Base-by-base conservation (phyloP, 2,888 invertebrate species). In the Hipparchia sbordonii region DNA sequence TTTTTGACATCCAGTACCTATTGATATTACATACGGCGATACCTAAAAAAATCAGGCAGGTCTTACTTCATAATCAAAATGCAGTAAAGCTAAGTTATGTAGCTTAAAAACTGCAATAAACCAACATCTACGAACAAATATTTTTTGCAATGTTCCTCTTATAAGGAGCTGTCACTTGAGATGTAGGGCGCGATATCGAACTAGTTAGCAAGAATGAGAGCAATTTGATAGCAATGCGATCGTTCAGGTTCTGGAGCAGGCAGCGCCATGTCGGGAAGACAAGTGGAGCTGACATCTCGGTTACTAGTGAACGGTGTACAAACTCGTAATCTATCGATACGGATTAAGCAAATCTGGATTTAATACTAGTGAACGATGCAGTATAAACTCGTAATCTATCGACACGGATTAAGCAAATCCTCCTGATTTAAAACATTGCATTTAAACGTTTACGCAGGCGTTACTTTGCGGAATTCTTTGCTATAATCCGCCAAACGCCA, bases 151-250 rank as follows among this genome's bases (percentile, higher is more conserved):
- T 51, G 10, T 51, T 51, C 3, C 2, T n/a, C n/a, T 54, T 56
- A 56, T 13, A 23, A 23, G 13, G 7, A 13, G 56, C 54, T 54
- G 54, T 13, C n/a, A 54, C 23, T n/a, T 13, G 6, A 54, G 12
- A 56, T 33, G 66, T 66, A 10, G 52, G 39, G 66, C 66, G 51
- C 66, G 12, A 51, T 66, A 66, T 23, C 54, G 66, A 66, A 54
- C 54, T 66, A 66, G 66, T 66, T 66, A 12, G 52, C 8, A 54
- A 52, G 67, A 67, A 67, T 67, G 67, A 56, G 67, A 45, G 51
- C 67, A 67, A 67, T 56, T 45, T 67, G 45, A 45, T 9, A 57
- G 67, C 67, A 67, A 67, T 67, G 67, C 57, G 23, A 57, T 56
- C 67, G 9, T 67, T 45, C 67, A 67, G 67, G 67, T 67, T 57